Percentiles rank a stretch among this genome's conserved stretches.
These are phyloP conservation scores for Drosophila suzukii DNA, from an alignment of 1,140 invertebrate genomes.

Conservation along the genomic window DNA sequence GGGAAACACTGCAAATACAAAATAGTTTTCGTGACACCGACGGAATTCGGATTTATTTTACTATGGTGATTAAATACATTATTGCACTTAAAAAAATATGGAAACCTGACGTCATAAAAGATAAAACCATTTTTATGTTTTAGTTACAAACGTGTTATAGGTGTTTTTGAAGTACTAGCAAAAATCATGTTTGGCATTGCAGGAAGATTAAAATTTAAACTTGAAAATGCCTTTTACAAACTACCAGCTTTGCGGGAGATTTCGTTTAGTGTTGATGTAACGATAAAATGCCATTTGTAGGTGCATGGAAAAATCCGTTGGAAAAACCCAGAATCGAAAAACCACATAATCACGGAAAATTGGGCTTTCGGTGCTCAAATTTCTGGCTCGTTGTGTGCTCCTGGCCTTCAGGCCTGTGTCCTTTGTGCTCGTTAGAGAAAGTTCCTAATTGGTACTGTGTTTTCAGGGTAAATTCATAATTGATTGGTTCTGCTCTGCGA, in stretches of 20 bases:
- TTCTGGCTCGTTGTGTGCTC: slow-evolving; percentile 1
- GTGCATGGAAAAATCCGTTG: not conserved
- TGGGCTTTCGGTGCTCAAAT: not conserved
- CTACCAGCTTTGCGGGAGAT: not conserved
- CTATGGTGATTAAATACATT: no score
- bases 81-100: no score
- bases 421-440: slow-evolving; percentile 23
- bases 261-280: not conserved
- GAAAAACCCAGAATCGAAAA: no score
- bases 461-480: slow-evolving; percentile 30
- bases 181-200: not conserved
- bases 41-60: no score
- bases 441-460: slow-evolving; percentile 43
- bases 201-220: not conserved
- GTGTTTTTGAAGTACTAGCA: no score
- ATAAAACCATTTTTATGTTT: no score
- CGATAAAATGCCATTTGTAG: not conserved
- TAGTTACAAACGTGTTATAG: no score
- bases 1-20: no score
- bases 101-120: no score
- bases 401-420: not conserved
- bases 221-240: not conserved
- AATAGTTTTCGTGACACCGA: no score
- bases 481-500: slow-evolving; percentile 9
- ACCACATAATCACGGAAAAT: not conserved